Base-by-base conservation (phyloP, 2,888 invertebrate genomes). In the Octodonta nipae region DNA sequence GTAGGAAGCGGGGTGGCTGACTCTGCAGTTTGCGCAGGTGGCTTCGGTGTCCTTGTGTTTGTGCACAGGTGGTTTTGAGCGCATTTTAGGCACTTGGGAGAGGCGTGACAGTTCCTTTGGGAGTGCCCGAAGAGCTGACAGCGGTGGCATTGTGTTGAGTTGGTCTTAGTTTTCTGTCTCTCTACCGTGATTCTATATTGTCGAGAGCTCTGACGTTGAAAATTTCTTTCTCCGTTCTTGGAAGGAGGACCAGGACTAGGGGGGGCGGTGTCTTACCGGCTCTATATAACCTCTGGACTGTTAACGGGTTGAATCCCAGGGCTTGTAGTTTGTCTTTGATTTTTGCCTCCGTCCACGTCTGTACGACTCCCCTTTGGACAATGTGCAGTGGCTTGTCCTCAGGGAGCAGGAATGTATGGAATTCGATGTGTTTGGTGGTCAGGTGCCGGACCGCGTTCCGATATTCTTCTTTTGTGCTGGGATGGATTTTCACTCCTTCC, bases 101-200 rank as follows among this genome's bases (percentile, higher is more conserved):
- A 3, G 2, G n/a, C 3, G 17, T 10, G 2, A 12, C 30, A 30
- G 10, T 20, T 17, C 13, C 13, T 3, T 3, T n/a, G 12, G 2
- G 30, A 7, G 15, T 29, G 29, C 3, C 29, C 29, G 14, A 13
- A 13, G 3, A 3, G 10, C 30, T 17, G 30, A 11, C 30, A 30
- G 4, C 20, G 16, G 3, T 16, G 3, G 12, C 30, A 30, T 30
- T 30, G 30, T 6, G 20, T n/a, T 7, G 7, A 7, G 7, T 20
- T 6, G 20, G 20, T 20, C 20, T n/a, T 20, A n/a, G 20, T 7
- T n/a, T n/a, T 20, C 7, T 20, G 20, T 7, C 7, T 20, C n/a
- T 20, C 20, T n/a, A 20, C 20, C 20, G 7, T 6, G 20, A 20
- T 20, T n/a, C 6, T 20, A n/a, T 20, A n/a, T 20, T 20, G n/a